Conservation (phyloP, 2,888 invertebrate genomes). For the Dicyrtoma fusca region DNA sequence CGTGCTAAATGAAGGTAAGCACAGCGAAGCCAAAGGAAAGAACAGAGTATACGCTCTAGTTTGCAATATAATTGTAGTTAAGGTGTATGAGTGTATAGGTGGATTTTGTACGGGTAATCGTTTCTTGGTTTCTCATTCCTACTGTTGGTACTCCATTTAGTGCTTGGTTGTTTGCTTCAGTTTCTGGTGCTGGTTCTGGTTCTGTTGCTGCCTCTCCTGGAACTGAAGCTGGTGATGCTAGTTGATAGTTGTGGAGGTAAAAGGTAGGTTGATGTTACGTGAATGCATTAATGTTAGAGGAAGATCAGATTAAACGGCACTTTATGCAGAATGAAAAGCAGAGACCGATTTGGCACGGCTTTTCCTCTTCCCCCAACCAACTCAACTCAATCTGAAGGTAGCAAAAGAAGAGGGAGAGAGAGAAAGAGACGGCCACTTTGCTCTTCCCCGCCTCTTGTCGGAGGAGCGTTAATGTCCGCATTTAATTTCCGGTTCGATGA, state of each 20-base stretch:
- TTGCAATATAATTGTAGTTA: too few species aligned
- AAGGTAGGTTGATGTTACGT: conserved; percentile 22
- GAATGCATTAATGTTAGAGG: conserved; percentile 36
- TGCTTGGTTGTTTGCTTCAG: too few species aligned
- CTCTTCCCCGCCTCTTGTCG: conserved; percentile 30
- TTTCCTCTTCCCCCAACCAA: conserved; percentile 30
- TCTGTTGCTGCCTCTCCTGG: too few species aligned
- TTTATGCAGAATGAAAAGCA: conserved; percentile 41
- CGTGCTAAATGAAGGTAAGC: too few species aligned
- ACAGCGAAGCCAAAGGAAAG: too few species aligned
- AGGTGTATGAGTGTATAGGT: too few species aligned
- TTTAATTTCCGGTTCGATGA: conserved; percentile 57
- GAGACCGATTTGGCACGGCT: conserved; percentile 40
- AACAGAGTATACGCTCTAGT: too few species aligned
- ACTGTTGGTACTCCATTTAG: too few species aligned
- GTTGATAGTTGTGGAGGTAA: conserved; percentile 14
- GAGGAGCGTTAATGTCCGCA: conserved; percentile 53
- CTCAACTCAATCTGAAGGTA: conserved; percentile 25
- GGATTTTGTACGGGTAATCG: too few species aligned
- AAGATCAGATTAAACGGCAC: conserved; percentile 44
- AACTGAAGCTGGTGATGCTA: not conserved
- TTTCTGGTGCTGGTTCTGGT: too few species aligned
- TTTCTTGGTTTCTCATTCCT: too few species aligned
- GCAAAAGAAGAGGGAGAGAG: conserved; percentile 11
- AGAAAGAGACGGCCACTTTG: conserved; percentile 30